Base-by-base conservation (phyloP, 2,797 vertebrate genomes). In the Gobionotothen gibberifrons region DNA sequence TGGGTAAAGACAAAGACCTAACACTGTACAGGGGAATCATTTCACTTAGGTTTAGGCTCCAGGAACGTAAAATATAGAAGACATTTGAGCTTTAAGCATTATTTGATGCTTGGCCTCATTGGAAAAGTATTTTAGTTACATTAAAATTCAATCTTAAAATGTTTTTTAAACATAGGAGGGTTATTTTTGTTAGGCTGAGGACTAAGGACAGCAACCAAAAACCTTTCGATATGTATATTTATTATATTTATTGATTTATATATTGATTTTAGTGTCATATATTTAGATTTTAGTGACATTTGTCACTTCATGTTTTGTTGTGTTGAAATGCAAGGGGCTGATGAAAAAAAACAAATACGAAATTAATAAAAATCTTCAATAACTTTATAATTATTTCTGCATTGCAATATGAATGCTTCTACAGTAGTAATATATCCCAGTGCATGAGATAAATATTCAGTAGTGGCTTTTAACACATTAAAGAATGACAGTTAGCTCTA, bases 401-500 rank as follows among this genome's bases (percentile, higher is more conserved):
- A n/a, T 60, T 32, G 43, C 43, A 60, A 17, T 17, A 26, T 59
- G 40, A 44, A 60, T 46, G 17, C 58, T 32, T 46, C 13, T 29
- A 26, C 4, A 26, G 26, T 26, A 29, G 16, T 61, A 43, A 47
- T 47, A 47, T 32, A 47, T 13, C 5, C 16, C 8, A 17, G 11
- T 17, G 19, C 44, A 44, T 10, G 17, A n/a, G 3, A 2, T 51
- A 4, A 14, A 51, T 21, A 32, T 6, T 14, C 16, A n/a, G 3
- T 17, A 57, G n/a, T 22, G 40, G 3, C 42, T 36, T 51, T 54
- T 42, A 44, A 22, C 32, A 29, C 62, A 61, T n/a, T 26, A 26
- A 62, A 74, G 55, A 67, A 74, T 57, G 43, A 42, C 9, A 53
- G 32, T 74, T 43, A n/a, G 42, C 32, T 36, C 32, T 36, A 29